Base-by-base conservation (phyloP, 2,888 invertebrate genomes). In the Panorpa germanica region DNA sequence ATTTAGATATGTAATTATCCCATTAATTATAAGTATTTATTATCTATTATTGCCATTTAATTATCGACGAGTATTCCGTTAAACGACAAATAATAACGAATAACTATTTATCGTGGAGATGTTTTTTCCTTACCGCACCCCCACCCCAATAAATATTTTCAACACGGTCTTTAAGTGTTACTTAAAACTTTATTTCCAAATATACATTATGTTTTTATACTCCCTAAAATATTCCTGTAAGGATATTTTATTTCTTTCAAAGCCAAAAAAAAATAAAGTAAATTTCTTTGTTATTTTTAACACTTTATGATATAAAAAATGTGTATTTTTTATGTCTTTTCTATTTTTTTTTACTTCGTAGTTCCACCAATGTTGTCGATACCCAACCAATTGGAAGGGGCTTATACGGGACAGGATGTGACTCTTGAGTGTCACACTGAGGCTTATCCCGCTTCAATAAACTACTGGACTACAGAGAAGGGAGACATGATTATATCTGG, bases 341-440 rank as follows among this genome's bases (percentile, higher is more conserved):
- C 18, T 10, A 20, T 21, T 27, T 14, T 25, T 25, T 35, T 37
- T 34, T 39, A 40, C 39, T 20, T 44, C 48, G 28, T 59, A 88
- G 88, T 90, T 67, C 86, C 86, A 19, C 88, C 88, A 35, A 86
- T 88, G 86, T 62, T 90, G 48, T 82, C 85, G 41, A 88, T 90
- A 49, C 82, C 86, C 29, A 86, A 86, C 58, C 88, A 88, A 57
- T 63, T 88, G 50, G 86, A 86, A 53, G 86, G 77, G 24, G 86
- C 85, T 34, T 82, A 85, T 53, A 56, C 82, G 38, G 83, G 85
- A 5, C 85, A 86, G 55, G 81, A 86, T 49, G 82, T 86, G 35
- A 72, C 76, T 24, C 57, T 88, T 38, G 85, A 83, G 54, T 88
- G 88, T 50, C 80, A 83, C 53, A 85, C 85, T 0, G 88, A 90